Base-by-base conservation (phyloP, 2,113 vertebrate species). In the Craseonycteris thonglongyai region DNA sequence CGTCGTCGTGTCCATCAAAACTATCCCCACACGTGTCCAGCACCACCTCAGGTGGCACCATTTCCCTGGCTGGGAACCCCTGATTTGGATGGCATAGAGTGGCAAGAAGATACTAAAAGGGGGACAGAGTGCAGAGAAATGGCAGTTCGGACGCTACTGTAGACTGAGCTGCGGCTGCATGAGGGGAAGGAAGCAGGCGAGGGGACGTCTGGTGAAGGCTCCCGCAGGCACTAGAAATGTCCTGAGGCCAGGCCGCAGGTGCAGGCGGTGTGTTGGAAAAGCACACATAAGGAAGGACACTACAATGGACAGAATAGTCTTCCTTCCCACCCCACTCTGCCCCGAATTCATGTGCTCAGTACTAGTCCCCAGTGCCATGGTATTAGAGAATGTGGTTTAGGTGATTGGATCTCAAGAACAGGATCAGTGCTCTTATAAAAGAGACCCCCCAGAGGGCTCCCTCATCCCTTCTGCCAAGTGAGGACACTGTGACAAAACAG, bases 301-400 rank as follows among this genome's bases (percentile, higher is more conserved):
- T 35, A 14, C 8, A 2, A 51, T 30, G 66, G 65, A 24, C 2
- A 22, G 16, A 51, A 63, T 54, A 45, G 61, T 42, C 42, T 3
- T 21, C 7, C 30, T 15, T 3, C 7, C 28, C 13, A 0, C 15
- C 47, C 28, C 3, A 35, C 5, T n/a, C n/a, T n/a, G n/a, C n/a
- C 35, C 26, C 13, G 30, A 61, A 21, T 80, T 79, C 5, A 5
- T 40, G 42, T 28, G 28, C 42, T 42, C 28, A 72, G 6, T 79
- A 42, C 12, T 59, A 51, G 54, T 42, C 18, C 56, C 47, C 56
- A 63, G 19, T 28, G 35, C 19, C 18, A 51, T 21, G 26, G n/a
- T n/a, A 21, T 80, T 71, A 40, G 63, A 58, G 35, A 75, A 5
- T 51, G 30, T 54, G 35, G n/a, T 35, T 69, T 72, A 80, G 21